These are phyloP conservation scores for Aphelocoma californica DNA, from an alignment of 2,797 vertebrate species.

Conservation along the genomic window DNA sequence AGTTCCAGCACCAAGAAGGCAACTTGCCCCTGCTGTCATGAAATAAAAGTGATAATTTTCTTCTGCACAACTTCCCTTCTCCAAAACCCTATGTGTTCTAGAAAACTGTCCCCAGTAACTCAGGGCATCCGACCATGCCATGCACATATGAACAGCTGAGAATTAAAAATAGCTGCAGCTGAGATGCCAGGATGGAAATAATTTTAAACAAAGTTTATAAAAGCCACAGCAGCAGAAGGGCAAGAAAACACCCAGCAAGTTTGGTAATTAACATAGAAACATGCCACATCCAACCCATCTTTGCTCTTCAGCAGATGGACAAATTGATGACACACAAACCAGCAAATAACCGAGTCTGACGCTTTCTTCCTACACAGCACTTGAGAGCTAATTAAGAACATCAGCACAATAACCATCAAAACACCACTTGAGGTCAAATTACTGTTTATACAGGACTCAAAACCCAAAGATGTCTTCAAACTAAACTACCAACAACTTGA, in stretches of 20 bases:
- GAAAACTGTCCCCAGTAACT: neutral
- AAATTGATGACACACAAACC: neutral
- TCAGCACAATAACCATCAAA: neutral
- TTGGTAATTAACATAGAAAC: neutral
- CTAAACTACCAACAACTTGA: neutral
- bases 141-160: neutral
- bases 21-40: neutral
- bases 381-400: neutral
- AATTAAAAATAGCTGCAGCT: neutral
- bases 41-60: neutral
- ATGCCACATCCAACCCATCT: rapidly evolving
- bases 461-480: neutral
- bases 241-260: neutral
- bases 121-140: rapidly evolving
- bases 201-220: neutral
- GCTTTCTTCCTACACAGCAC: neutral
- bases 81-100: neutral
- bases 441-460: neutral
- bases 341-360: rapidly evolving
- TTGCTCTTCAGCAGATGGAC: neutral
- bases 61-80: neutral
- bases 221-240: neutral
- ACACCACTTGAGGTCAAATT: neutral
- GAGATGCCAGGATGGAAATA: neutral
- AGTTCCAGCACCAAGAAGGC: neutral